Conservation (phyloP, 2,797 vertebrate genomes). For the Mergus octosetaceus region DNA sequence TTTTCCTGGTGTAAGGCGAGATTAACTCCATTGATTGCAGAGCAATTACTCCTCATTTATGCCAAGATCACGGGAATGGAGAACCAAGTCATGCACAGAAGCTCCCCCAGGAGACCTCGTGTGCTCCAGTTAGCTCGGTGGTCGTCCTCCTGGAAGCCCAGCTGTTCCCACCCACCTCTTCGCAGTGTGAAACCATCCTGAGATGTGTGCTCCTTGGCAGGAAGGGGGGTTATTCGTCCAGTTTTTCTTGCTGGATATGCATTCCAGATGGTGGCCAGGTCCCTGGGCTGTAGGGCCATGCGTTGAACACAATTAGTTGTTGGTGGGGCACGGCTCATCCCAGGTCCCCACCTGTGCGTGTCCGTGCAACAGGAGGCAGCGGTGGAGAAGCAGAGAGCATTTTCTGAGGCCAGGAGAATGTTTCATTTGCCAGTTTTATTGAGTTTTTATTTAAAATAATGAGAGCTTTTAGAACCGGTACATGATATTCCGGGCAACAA, state of each 20-base stretch:
- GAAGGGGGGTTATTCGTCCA: neutral
- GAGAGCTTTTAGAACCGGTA: neutral
- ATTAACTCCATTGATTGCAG: neutral
- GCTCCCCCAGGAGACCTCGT: neutral
- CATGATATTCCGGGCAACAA: neutral
- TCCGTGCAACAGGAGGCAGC: neutral
- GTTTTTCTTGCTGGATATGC: neutral
- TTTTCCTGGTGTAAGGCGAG: neutral
- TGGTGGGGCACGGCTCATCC: neutral
- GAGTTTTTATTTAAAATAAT: neutral
- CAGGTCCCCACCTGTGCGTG: rapidly evolving
- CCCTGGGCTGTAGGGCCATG: neutral
- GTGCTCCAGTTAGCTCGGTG: rapidly evolving
- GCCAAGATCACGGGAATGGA: neutral
- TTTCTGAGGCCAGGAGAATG: neutral
- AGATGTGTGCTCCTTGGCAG: neutral
- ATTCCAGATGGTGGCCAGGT: neutral
- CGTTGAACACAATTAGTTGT: neutral
- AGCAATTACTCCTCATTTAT: conserved; percentile 5
- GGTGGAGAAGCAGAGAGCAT: neutral
- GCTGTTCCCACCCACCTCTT: rapidly evolving
- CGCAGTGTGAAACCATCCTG: neutral
- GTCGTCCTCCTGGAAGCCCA: neutral
- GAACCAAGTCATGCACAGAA: neutral
- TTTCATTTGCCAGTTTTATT: neutral